Conservation (phyloP, 2,797 vertebrate genomes). For the Scarus forsteni region DNA sequence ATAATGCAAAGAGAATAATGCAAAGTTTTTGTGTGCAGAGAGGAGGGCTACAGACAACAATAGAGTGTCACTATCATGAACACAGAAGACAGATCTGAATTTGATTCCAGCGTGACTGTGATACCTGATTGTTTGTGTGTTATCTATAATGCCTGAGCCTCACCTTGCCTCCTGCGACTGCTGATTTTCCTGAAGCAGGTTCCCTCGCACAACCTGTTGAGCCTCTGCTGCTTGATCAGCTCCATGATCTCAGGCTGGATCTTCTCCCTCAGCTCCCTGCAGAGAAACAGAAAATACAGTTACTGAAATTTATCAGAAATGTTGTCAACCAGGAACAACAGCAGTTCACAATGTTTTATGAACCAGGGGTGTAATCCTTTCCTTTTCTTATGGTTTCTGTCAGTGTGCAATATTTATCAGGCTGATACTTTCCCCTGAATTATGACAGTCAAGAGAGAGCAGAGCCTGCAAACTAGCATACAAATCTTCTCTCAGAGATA, state of each 20-base stretch:
- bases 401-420: conserved; percentile 15
- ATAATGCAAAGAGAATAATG: conserved; percentile 37
- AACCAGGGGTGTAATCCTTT: conserved; percentile 18
- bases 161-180: conserved; percentile 96
- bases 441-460: conserved; percentile 27
- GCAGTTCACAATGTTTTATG: neutral
- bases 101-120: neutral
- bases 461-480: conserved; percentile 5
- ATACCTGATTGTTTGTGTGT: neutral
- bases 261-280: conserved; percentile 98
- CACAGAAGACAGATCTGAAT: conserved; percentile 2
- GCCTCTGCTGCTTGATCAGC: conserved; percentile 98
- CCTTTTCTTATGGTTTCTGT: conserved; percentile 9
- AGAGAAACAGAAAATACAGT: conserved; percentile 17
- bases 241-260: conserved; percentile 99
- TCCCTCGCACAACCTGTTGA: conserved; percentile 97
- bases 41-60: conserved; percentile 23
- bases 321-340: neutral
- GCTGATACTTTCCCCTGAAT: conserved; percentile 7
- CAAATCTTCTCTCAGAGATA: conserved; percentile 23
- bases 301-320: neutral
- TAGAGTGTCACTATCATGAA: conserved; percentile 9
- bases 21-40: neutral
- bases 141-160: neutral
- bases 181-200: conserved; percentile 99